These are phyloP conservation scores for Himalopsyche anomala DNA, from an alignment of 2,888 invertebrate species.

Conservation along the genomic window DNA sequence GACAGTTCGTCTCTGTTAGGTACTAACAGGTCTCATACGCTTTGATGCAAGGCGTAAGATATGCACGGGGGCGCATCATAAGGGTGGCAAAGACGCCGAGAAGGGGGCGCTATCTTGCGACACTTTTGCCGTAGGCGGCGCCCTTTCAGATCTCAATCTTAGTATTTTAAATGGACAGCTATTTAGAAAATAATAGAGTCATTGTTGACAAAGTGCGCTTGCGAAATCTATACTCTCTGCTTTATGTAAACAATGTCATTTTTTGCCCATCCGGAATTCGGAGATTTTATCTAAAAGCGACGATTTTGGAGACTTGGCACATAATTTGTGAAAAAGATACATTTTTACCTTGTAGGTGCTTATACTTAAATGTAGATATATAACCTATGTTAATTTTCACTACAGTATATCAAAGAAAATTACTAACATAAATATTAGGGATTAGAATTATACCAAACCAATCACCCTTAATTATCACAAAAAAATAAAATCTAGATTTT, in stretches of 20 bases:
- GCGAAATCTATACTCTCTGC: conserved; percentile 18
- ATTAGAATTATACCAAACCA: too few relatives aligned
- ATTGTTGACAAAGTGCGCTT: conserved; percentile 20
- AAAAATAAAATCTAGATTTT: too few relatives aligned
- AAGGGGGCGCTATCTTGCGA: neutral
- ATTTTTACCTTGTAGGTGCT: too few relatives aligned
- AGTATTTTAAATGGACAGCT: conserved; percentile 9
- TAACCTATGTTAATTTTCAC: too few relatives aligned
- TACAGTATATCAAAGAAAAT: too few relatives aligned
- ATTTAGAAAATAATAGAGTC: conserved; percentile 19
- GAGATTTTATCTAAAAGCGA: conserved; percentile 3
- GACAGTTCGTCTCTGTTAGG: neutral
- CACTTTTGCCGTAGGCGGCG: conserved; percentile 3
- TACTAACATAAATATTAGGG: too few relatives aligned
- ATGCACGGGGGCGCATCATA: neutral
- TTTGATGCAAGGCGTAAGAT: conserved; percentile 2
- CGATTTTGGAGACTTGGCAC: conserved; percentile 4
- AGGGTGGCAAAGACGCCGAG: conserved; percentile 10
- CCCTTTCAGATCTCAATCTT: conserved; percentile 29
- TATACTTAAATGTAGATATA: too few relatives aligned
- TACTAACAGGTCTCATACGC: neutral
- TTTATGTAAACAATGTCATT: conserved; percentile 22
- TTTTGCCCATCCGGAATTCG: conserved; percentile 15
- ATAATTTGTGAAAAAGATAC: neutral
- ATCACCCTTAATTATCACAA: too few relatives aligned